Evolutionary conservation across 2,797 vertebrate genomes (phyloP), one percentile per base, ranked within the genome.

Genomic region (Neosalanx taihuensis): DNA sequence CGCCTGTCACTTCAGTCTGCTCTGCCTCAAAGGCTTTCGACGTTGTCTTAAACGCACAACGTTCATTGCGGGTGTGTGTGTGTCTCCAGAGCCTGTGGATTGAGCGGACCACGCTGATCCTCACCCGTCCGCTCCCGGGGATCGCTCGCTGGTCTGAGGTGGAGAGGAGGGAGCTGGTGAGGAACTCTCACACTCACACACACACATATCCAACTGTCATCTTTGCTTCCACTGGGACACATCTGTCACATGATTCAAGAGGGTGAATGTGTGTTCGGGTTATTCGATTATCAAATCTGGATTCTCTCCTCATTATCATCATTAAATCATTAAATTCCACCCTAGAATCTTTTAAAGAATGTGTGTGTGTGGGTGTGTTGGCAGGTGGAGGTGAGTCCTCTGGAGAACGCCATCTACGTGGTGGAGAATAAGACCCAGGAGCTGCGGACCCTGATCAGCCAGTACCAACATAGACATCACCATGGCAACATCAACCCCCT

Each of bases 361-460:
- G 17, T 64, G 26, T 68, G 29, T n/a, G 0, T 67, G 10, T 59
- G 29, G 76, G 12, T 79, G 6, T 79, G 69, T 86, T 76, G 30
- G 77, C 83, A 99, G 97, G 90, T 99, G 89, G 98, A 99, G 87
- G 97, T 99, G 53, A 99, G 97, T 86, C 97, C 98, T 41, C 87
- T 99, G 87, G 97, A 99, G 90, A 99, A 99, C 15, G 98, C 97
- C 85, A 96, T 99, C 83, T 96, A 98, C n/a, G 98, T 99, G 73
- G 97, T 99, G 79, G 97, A 98, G 88, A 99, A 99, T 79, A 99
- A 99, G 86, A 99, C 98, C 84, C 96, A 98, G 86, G 98, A 99
- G 85, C 91, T 99, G 53, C 93, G 98, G 60, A 97, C 95, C 3
- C 92, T 99, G 81, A 99, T 99, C 88, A 97, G 96, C 85, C 98